Percentiles rank a stretch among this genome's conserved stretches.
These are phyloP conservation scores for Tychaedon coryphoeus DNA, from an alignment of 2,113 vertebrate genomes.

Conservation along the genomic window DNA sequence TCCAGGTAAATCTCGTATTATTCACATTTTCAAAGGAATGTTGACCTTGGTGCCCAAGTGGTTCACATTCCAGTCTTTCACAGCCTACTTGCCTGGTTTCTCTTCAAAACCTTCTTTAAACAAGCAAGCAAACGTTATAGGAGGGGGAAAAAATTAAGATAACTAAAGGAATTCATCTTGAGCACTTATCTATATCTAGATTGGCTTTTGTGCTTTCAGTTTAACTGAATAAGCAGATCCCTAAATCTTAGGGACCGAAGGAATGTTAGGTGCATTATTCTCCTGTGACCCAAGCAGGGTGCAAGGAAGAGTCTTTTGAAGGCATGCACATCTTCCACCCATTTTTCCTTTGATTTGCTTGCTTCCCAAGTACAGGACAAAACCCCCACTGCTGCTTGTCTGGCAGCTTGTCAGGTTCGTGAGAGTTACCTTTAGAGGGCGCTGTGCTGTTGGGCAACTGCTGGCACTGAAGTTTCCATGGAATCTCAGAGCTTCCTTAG, in stretches of 20 bases:
- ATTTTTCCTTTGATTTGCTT: not conserved
- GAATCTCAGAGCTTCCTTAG: not conserved
- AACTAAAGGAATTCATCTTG: not conserved
- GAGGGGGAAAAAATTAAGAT: not conserved
- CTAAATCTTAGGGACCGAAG: not conserved
- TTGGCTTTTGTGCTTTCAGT: not conserved
- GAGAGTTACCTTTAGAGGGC: not conserved
- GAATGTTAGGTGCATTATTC: not conserved
- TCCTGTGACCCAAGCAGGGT: not conserved
- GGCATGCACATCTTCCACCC: not conserved
- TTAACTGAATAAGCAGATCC: not conserved
- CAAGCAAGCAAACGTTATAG: not conserved
- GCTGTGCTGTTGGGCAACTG: not conserved
- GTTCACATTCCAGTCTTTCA: not conserved
- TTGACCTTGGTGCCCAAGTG: not conserved
- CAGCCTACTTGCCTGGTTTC: not conserved
- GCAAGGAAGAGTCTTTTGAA: not conserved
- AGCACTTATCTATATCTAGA: not conserved
- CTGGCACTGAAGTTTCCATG: not conserved
- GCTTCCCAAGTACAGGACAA: not conserved
- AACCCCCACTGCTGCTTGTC: not conserved
- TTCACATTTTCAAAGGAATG: not conserved
- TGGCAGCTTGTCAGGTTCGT: not conserved
- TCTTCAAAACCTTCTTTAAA: not conserved
- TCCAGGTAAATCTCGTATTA: not conserved